A percentile compares a stretch with the other conserved stretches of the same genome.
phyloP scores from a whole-genome alignment of 2,113 vertebrate species.

The Phalacrocorax brasilianus region DNA sequence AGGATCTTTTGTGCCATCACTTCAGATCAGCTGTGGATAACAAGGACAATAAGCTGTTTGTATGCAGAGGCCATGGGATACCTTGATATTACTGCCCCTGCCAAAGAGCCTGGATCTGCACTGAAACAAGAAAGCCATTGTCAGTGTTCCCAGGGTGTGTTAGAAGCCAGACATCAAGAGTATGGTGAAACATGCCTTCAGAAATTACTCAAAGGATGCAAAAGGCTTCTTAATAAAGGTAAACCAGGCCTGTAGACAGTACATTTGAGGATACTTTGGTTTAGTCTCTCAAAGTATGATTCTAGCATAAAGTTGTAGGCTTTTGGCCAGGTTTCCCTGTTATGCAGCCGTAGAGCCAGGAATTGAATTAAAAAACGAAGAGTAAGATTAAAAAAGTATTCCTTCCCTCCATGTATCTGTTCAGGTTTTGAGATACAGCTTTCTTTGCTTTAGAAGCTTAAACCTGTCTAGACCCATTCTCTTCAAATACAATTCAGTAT shows the following conservation, averaged over 20 bases:
- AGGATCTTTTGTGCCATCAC: accelerated
- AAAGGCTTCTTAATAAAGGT: background rate
- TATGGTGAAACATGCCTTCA: background rate
- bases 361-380: background rate
- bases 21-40: background rate
- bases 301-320: background rate
- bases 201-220: background rate
- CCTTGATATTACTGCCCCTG: background rate
- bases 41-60: background rate
- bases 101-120: background rate
- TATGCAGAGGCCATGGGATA: background rate
- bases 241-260: background rate
- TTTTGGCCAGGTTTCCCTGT: background rate
- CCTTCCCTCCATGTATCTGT: background rate
- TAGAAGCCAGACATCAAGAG: background rate
- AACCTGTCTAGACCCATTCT: background rate
- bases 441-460: background rate
- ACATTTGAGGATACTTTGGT: background rate
- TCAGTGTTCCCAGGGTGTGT: background rate
- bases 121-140: background rate
- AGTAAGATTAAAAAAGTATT: background rate
- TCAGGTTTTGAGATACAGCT: background rate
- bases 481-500: background rate
- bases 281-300: background rate
- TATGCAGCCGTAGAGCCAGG: background rate